Evolutionary conservation across 2,888 invertebrate genomes (phyloP).

Genomic region (Rhorus exstirpatorius): DNA sequence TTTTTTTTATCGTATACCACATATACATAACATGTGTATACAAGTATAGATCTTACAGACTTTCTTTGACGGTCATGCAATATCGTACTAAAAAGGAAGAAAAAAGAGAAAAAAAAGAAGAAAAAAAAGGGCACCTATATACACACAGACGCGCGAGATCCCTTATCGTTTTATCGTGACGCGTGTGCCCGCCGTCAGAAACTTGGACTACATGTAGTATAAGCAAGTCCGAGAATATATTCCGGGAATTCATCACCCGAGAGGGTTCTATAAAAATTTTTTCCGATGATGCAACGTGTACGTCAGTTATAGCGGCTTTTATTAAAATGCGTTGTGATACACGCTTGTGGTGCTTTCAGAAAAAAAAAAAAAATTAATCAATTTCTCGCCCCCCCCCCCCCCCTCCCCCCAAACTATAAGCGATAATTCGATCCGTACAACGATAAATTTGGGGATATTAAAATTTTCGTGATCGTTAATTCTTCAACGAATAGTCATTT

Average conservation of each 20-base stretch:
- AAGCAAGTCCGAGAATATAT: constrained; percentile 38
- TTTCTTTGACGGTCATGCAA: constrained; percentile 62
- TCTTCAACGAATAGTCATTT: too few species aligned
- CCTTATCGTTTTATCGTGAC: constrained; percentile 67
- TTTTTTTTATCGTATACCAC: constrained; percentile 49
- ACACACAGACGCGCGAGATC: constrained; percentile 26
- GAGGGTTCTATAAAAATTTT: constrained; percentile 32
- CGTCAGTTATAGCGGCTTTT: constrained; percentile 2
- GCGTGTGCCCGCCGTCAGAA: constrained; percentile 45
- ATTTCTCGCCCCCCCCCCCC: too few species aligned
- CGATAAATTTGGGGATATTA: too few species aligned
- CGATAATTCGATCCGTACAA: too few species aligned
- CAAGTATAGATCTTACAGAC: constrained; percentile 14
- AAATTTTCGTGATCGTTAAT: too few species aligned
- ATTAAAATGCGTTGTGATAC: background rate
- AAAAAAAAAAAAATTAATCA: background rate
- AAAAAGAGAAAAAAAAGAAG: too few species aligned
- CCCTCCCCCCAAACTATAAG: too few species aligned
- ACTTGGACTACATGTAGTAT: constrained; percentile 4
- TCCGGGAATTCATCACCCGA: constrained; percentile 51
- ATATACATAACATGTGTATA: constrained; percentile 31
- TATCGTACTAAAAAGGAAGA: constrained; percentile 56
- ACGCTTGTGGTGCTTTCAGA: background rate
- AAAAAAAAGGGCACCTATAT: constrained; percentile 20
- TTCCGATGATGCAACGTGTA: constrained; percentile 31